Base-by-base conservation (phyloP, 2,888 invertebrate species). In the Platycheirus rosarum region DNA sequence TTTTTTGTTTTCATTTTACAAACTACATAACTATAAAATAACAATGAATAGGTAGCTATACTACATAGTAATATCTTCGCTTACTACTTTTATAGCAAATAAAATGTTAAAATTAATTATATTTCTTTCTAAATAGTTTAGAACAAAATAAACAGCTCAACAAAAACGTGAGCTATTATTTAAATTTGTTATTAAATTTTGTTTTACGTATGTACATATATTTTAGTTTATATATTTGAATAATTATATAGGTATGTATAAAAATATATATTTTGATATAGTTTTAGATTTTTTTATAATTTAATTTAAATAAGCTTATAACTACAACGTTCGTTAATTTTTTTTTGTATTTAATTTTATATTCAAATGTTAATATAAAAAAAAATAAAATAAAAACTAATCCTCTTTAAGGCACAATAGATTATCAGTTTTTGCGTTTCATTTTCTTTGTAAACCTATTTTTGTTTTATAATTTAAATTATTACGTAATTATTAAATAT, bases 111-210 rank as follows among this genome's bases (percentile, higher is more conserved):
- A 48, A 42, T 68, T 68, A 49, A 68, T n/a, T n/a, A n/a, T n/a
- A 71, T 77, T 57, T 62, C 16, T 69, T 49, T 46, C 66, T 76
- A 76, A 46, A 70, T 77, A 26, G 62, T 65, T 77, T 69, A 84
- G 63, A 70, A 86, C 75, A 85, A 40, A 55, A 86, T 76, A 85
- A 84, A 46, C 85, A 89, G 90, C 89, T 89, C 89, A 90, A 89
- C 89, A 90, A 89, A 89, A 89, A 89, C 89, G 89, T 89, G 89
- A 89, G 89, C 90, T 86, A 87, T 85, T 73, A 69, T 84, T 60
- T 57, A 13, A 55, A 55, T 20, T 14, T 8, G 14, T 42, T 44
- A 2, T 57, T 13, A 48, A 69, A 62, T 35, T 55, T 46, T 51
- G 14, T n/a, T 65, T 37, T 68, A 42, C 14, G 20, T 49, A 68